Conservation (phyloP, 2,888 invertebrate species). For the Aspidapion aeneum region DNA sequence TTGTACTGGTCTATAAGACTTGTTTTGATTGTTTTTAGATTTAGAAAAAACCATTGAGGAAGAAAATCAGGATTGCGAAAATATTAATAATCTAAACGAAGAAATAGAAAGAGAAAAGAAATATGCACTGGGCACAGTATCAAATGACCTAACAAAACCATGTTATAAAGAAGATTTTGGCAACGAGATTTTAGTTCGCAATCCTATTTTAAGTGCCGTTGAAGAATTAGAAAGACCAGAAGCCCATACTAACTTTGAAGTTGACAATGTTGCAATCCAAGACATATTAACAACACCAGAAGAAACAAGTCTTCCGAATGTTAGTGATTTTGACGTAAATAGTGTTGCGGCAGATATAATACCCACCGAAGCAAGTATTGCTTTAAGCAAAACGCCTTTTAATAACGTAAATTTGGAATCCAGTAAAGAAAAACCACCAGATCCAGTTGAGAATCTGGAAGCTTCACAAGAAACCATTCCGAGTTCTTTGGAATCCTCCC, state of each 20-base stretch:
- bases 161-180: no score
- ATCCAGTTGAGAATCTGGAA: slow-evolving; percentile 2
- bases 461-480: slow-evolving; percentile 18
- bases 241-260: background rate
- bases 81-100: background rate
- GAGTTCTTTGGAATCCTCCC: slow-evolving; percentile 24
- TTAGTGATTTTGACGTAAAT: no score
- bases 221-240: slow-evolving; percentile 12
- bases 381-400: background rate
- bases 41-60: background rate
- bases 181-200: no score
- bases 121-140: background rate
- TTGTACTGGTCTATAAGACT: no score
- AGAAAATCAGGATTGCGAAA: slow-evolving; percentile 3
- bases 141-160: slow-evolving; percentile 4
- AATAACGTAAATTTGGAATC: slow-evolving; percentile 1
- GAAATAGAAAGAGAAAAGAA: background rate
- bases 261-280: background rate
- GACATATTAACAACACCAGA: background rate
- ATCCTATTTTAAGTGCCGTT: no score
- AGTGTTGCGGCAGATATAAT: no score
- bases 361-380: background rate
- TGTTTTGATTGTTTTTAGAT: background rate
- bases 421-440: slow-evolving; percentile 3
- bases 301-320: background rate